A percentile compares a stretch with the other conserved stretches of the same genome.
Conservation (phyloP, 2,113 vertebrate species). For the Alouatta palliata region DNA sequence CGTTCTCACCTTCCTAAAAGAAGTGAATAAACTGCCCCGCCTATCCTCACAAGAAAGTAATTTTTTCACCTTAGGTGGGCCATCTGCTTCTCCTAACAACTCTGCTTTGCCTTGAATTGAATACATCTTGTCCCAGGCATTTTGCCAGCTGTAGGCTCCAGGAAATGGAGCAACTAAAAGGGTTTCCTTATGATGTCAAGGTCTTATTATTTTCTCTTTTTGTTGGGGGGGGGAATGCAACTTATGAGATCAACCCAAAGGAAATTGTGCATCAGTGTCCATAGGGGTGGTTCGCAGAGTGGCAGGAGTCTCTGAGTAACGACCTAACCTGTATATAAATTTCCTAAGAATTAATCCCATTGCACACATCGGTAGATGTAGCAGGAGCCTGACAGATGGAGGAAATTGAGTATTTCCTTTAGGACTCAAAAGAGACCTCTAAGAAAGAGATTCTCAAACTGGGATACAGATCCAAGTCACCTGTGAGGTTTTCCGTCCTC, state of each 20-base stretch:
- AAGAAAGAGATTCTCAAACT: not conserved
- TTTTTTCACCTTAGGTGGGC: conserved; percentile 75
- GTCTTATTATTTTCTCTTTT: not conserved
- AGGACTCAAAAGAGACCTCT: not conserved
- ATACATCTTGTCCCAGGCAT: conserved; percentile 69
- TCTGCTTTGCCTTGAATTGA: conserved; percentile 59
- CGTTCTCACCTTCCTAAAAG: conserved; percentile 4
- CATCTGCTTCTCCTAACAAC: conserved; percentile 71
- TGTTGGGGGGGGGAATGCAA: not conserved
- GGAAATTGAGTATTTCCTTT: not conserved
- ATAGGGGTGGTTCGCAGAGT: not conserved
- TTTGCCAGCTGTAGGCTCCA: conserved; percentile 67
- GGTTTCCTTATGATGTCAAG: conserved; percentile 60
- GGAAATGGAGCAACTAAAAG: conserved; percentile 72
- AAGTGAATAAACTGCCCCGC: conserved; percentile 12
- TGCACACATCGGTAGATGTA: not conserved
- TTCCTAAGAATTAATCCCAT: not conserved
- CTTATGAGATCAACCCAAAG: conserved; percentile 40
- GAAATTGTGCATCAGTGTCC: not conserved
- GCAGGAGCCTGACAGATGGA: not conserved
- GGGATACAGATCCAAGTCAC: not conserved
- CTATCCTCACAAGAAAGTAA: conserved; percentile 49
- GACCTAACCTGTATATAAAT: not conserved
- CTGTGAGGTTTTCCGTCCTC: not conserved
- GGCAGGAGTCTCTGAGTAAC: not conserved